Conservation (phyloP, 2,888 invertebrate genomes). For the Dendrolimus pini region DNA sequence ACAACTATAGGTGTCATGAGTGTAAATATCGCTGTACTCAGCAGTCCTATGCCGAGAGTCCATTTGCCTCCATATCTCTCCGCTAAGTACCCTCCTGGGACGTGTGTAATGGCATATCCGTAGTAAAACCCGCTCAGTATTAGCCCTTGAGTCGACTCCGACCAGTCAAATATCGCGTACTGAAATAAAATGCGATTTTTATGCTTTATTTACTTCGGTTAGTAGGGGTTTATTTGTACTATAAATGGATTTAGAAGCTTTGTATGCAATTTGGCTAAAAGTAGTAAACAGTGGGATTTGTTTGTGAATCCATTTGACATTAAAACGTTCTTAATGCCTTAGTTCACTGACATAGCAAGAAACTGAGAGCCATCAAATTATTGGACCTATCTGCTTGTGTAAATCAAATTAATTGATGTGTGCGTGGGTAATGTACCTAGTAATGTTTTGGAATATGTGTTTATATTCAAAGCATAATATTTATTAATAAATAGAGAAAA, state of each 20-base stretch:
- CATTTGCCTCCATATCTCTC: constrained; percentile 92
- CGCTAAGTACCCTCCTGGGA: constrained; percentile 89
- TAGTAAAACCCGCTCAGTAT: constrained; percentile 90
- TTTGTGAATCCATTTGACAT: neutral
- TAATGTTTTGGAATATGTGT: too few species aligned
- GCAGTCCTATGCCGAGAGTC: constrained; percentile 86
- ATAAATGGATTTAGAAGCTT: neutral
- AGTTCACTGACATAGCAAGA: neutral
- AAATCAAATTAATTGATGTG: too few species aligned
- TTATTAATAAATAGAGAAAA: too few species aligned
- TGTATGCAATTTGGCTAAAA: neutral
- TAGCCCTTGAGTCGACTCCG: constrained; percentile 84
- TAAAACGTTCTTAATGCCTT: neutral
- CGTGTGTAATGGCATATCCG: constrained; percentile 90
- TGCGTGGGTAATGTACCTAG: too few species aligned
- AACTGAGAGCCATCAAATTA: too few species aligned
- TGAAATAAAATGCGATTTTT: constrained; percentile 29
- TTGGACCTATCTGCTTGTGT: too few species aligned
- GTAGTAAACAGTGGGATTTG: neutral
- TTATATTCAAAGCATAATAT: too few species aligned
- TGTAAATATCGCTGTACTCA: constrained; percentile 89
- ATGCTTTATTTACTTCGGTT: neutral
- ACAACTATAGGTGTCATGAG: constrained; percentile 87
- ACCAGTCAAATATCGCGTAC: constrained; percentile 81
- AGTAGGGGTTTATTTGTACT: neutral